Base-by-base conservation (phyloP, 2,113 vertebrate genomes). In the Baryphthengus martii region DNA sequence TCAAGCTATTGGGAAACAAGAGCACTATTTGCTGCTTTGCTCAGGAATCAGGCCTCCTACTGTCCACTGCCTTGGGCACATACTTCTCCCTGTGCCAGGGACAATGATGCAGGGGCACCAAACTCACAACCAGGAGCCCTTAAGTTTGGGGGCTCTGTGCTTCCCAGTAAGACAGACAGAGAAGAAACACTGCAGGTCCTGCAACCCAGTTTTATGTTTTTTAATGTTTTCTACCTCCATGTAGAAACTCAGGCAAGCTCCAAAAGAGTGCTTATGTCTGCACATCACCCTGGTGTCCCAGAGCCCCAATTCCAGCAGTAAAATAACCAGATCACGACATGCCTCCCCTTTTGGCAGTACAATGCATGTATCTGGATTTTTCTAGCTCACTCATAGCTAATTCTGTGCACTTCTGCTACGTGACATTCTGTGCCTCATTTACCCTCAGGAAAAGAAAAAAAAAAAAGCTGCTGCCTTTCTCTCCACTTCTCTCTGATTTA, bases 401-500 rank as follows among this genome's bases (percentile, higher is more conserved):
- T 31, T 90, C 75, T 6, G 7, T 21, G 66, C 53, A 23, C 16
- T 91, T 75, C 39, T 88, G 70, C 92, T 68, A n/a, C 5, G 23
- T 50, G 25, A 85, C 26, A 9, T 45, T 89, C 84, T 37, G 65
- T 67, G 61, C 52, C 49, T 89, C 44, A 11, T 59, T 61, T 88
- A 45, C 91, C 84, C 58, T 58, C 21, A 68, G 78, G 49, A 68
- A 65, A 92, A 55, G 85, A 29, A 78, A 70, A 82, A 29, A 78
- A 70, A 82, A 70, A 91, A 86, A 74, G 58, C 15, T 52, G 14
- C 63, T 49, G 71, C 65, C 40, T 89, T 77, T 88, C 68, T 76
- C 80, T 93, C 25, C 55, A 55, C 58, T 90, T 94, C 63, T 76
- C 70, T 67, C 83, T 95, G 52, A 95, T 96, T 95, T 93, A 94